phyloP scores from a whole-genome alignment of 1,140 invertebrate genomes.

The Calliopsis andreniformis region DNA sequence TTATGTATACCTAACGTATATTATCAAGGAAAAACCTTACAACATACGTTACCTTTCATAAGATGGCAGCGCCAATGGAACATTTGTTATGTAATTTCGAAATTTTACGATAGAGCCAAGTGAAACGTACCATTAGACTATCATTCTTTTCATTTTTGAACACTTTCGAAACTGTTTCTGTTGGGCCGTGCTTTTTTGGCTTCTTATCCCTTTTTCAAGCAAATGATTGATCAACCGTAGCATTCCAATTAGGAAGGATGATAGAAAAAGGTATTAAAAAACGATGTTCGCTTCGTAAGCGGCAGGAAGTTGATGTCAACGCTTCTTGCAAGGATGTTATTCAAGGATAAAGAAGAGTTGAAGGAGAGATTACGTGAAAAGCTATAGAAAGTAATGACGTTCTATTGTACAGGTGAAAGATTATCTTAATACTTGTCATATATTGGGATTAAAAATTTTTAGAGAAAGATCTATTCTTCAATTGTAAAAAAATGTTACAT shows the following conservation, averaged over 20 bases:
- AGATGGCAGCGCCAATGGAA: background rate
- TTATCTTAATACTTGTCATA: no score
- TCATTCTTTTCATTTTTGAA: slow-evolving; percentile 49
- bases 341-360: slow-evolving; percentile 37
- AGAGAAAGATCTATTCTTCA: no score
- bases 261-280: slow-evolving; percentile 13
- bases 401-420: background rate
- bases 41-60: background rate
- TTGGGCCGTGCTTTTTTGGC: background rate
- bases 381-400: background rate
- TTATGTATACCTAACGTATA: background rate
- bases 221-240: background rate
- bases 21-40: background rate
- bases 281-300: background rate
- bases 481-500: no score
- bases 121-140: slow-evolving; percentile 43
- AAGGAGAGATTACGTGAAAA: background rate
- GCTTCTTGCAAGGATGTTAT: slow-evolving; percentile 31
- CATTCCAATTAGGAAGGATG: slow-evolving; percentile 26
- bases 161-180: slow-evolving; percentile 40
- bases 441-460: no score
- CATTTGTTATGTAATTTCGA: slow-evolving; percentile 47
- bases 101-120: slow-evolving; percentile 36
- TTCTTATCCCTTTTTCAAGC: background rate
- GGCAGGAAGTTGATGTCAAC: slow-evolving; percentile 9